Conservation (phyloP, 1,140 invertebrate genomes). For the Drosophila kanapiae region DNA sequence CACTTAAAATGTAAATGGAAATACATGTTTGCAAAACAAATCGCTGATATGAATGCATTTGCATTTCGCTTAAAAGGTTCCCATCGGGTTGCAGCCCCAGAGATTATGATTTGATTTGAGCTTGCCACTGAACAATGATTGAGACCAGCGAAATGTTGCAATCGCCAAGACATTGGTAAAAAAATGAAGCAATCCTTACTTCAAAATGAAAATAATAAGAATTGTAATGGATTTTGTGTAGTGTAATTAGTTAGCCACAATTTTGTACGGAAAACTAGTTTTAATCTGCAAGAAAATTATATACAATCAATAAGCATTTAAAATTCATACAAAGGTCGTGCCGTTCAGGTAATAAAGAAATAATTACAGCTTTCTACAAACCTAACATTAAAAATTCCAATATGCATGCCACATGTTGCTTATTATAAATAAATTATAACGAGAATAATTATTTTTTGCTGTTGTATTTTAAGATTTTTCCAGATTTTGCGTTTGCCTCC, state of each 20-base stretch:
- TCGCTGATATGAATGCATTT: conserved; percentile 20
- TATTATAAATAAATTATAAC: not conserved
- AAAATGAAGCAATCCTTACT: not conserved
- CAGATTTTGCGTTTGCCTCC: not conserved
- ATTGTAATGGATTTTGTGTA: not conserved
- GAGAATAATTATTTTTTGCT: not conserved
- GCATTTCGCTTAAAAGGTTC: conserved; percentile 21
- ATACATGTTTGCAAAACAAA: conserved; percentile 23
- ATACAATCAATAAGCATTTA: not conserved
- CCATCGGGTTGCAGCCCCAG: conserved; percentile 1
- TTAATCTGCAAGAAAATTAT: not conserved
- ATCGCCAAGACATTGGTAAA: not conserved
- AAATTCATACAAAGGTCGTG: not conserved
- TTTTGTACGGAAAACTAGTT: not conserved
- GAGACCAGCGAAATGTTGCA: conserved; percentile 7
- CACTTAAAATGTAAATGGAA: conserved; percentile 31
- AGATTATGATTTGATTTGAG: conserved; percentile 9
- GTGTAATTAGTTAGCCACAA: not conserved
- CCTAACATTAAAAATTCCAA: not conserved
- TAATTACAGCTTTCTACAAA: not conserved
- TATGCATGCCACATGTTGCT: not conserved
- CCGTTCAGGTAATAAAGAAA: not conserved
- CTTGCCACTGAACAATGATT: conserved; percentile 7
- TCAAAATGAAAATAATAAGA: not conserved
- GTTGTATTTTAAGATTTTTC: not conserved